These are phyloP conservation scores for Hanleya hanleyi DNA, from an alignment of 2,888 invertebrate species.

Conservation along the genomic window DNA sequence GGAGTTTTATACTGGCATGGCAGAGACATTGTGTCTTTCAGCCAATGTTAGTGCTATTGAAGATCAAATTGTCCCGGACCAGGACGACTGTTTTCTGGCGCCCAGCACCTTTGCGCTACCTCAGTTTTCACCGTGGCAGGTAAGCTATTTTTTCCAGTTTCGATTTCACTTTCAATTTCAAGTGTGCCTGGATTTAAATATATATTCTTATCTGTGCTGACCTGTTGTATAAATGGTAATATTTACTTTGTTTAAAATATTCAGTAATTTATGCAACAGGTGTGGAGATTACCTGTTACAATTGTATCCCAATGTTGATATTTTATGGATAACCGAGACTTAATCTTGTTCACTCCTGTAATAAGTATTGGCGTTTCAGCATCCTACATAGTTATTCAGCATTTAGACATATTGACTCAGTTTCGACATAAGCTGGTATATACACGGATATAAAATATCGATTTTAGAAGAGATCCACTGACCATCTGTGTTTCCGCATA, in stretches of 20 bases:
- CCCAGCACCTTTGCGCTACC: not conserved
- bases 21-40: not conserved
- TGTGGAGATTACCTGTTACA: too few species aligned
- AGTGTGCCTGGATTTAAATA: not conserved
- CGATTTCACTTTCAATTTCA: not conserved
- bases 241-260: not conserved
- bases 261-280: too few species aligned
- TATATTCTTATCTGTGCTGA: not conserved
- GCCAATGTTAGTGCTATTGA: not conserved
- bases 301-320: too few species aligned
- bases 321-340: too few species aligned
- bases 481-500: too few species aligned
- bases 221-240: not conserved
- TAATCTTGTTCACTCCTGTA: too few species aligned
- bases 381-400: too few species aligned
- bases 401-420: too few species aligned
- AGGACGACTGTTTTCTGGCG: not conserved
- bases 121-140: not conserved
- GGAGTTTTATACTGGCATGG: slow-evolving; percentile 5
- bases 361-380: too few species aligned
- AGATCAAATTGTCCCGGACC: slow-evolving; percentile 4
- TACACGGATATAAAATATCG: too few species aligned
- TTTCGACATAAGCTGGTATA: too few species aligned
- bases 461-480: too few species aligned
- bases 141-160: not conserved